These are phyloP conservation scores for Eptatretus atami DNA, from an alignment of 2,797 vertebrate species.

Conservation along the genomic window DNA sequence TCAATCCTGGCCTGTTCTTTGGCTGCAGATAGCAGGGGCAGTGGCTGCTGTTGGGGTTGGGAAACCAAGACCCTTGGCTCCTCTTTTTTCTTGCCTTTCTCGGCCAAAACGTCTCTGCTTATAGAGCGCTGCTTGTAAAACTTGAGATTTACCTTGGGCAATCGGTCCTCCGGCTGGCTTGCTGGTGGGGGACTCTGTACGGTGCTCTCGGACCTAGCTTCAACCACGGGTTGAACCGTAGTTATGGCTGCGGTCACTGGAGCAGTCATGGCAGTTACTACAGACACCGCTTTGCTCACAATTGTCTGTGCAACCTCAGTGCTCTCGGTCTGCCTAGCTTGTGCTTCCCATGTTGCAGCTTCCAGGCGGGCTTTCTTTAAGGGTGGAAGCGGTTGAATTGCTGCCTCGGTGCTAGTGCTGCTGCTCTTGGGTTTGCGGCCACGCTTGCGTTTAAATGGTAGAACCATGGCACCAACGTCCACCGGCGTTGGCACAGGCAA, in stretches of 20 bases:
- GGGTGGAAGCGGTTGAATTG: background rate
- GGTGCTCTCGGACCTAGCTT: slow-evolving; percentile 1
- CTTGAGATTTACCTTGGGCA: slow-evolving; percentile 2
- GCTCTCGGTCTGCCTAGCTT: background rate
- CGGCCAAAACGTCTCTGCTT: background rate
- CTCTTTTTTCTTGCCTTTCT: slow-evolving; percentile 1
- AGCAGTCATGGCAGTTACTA: background rate
- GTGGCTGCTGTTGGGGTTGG: too few relatives aligned
- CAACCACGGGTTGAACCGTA: too few relatives aligned
- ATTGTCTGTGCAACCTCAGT: background rate
- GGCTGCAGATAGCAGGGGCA: background rate
- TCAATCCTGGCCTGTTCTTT: slow-evolving; percentile 1
- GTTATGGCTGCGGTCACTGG: background rate
- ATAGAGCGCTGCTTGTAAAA: slow-evolving; percentile 3
- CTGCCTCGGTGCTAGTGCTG: background rate
- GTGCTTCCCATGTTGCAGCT: background rate
- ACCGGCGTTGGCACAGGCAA: background rate
- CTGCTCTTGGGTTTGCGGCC: slow-evolving; percentile 1
- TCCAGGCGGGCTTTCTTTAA: background rate
- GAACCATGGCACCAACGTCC: background rate
- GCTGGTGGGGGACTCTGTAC: background rate
- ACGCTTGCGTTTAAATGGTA: background rate
- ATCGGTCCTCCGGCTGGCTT: background rate
- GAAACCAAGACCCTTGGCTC: slow-evolving; percentile 3
- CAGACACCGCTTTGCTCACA: too few relatives aligned